Evolutionary conservation across 2,797 vertebrate genomes (phyloP).

Genomic region (Bovichtus diacanthus): DNA sequence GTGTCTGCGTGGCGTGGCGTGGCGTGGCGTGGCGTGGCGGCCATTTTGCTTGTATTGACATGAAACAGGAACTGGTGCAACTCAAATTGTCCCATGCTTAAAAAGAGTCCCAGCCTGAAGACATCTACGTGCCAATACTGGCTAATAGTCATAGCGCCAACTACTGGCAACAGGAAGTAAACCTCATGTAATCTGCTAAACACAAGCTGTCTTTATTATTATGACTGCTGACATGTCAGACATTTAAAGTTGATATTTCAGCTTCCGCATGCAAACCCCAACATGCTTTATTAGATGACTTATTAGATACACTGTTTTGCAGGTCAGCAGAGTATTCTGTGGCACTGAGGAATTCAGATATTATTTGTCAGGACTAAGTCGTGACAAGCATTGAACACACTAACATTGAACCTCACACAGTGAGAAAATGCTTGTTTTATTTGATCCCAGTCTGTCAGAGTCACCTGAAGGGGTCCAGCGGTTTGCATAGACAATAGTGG

Average conservation of each 20-base stretch:
- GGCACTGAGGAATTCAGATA: background rate
- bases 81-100: too few relatives aligned
- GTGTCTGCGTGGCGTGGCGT: too few relatives aligned
- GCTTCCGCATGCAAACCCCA: slow-evolving; percentile 21
- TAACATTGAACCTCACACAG: background rate
- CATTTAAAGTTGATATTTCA: background rate
- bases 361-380: background rate
- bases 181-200: background rate
- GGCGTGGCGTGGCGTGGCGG: too few relatives aligned
- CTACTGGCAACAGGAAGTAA: too few relatives aligned
- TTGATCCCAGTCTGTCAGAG: background rate
- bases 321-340: slow-evolving; percentile 9
- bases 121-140: too few relatives aligned
- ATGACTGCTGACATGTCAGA: slow-evolving; percentile 3
- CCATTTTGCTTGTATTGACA: too few relatives aligned
- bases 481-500: slow-evolving; percentile 15
- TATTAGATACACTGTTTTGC: too few relatives aligned
- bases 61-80: too few relatives aligned
- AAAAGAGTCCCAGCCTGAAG: too few relatives aligned
- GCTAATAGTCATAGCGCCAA: too few relatives aligned
- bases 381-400: background rate
- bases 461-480: slow-evolving; percentile 49
- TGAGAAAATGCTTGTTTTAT: background rate
- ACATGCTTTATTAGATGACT: background rate
- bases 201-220: background rate